Base-by-base conservation (phyloP, 2,888 invertebrate genomes). In the Lithophane ornitopus region DNA sequence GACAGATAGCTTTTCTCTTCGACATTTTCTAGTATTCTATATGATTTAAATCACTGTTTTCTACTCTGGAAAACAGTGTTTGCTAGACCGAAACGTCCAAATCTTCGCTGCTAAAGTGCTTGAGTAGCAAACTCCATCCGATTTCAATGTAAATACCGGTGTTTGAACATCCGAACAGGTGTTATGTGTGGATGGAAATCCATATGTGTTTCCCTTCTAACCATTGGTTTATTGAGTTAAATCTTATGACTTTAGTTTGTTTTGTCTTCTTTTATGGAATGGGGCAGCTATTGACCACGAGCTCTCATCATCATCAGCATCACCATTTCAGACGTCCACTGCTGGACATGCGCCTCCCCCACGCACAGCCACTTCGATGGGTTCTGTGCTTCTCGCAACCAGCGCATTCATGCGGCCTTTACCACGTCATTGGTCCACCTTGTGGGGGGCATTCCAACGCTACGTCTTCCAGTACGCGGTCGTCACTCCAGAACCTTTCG, bases 61-160 rank as follows among this genome's bases (percentile, higher is more conserved):
- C 26, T 28, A 16, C 3, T 22, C 34, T 9, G 7, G 14, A n/a
- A n/a, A n/a, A 14, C 8, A 8, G 34, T 41, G 9, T 49, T 59
- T 68, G 44, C 11, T 59, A 2, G 3, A 34, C 8, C 9, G 12
- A 61, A 22, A 52, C 22, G 16, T 16, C 4, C 9, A 26, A 16
- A 52, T 19, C 22, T 66, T 49, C 6, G 3, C 34, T 16, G 14
- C 9, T 34, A 0, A 52, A 76, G 34, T 22, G 39, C 8, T 49
- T 7, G 19, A n/a, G 0, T 41, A 41, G 46, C 44, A 70, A n/a
- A 49, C 8, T 65, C 39, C 8, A 58, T 11, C 6, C 1, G 59
- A 61, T 61, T 41, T n/a, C 28, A 41, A 61, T 61, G 41, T 52
- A 71, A 71, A n/a, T 52, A 59, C 19, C 14, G 28, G 14, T 16